Base-by-base conservation (phyloP, 2,797 vertebrate genomes). In the Diceros bicornis region DNA sequence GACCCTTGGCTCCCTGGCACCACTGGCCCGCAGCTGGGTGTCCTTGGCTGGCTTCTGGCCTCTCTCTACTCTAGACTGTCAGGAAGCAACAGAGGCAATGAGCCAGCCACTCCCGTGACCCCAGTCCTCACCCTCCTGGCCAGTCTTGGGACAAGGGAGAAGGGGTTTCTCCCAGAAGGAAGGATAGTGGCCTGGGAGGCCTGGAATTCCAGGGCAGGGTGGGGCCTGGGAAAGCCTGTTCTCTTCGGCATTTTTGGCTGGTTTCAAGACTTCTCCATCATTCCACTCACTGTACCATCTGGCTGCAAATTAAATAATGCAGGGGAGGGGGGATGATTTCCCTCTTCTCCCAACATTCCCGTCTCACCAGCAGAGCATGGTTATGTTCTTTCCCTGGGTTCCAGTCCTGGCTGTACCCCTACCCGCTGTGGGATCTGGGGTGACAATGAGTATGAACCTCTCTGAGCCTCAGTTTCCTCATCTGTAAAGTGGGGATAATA, bases 241-340 rank as follows among this genome's bases (percentile, higher is more conserved):
- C 23, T 55, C 37, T 37, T 10, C 25, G 16, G 27, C 52, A 18
- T 9, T 92, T 44, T 13, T 29, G 55, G 37, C 57, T 41, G 44
- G 16, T 47, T 69, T 92, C 52, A 34, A 32, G 44, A 25, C 32
- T 1, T 79, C 64, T 89, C 11, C 1, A 4, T 41, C 32, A 68
- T 41, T 0, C 6, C n/a, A 25, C 59, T 82, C 37, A 16, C n/a
- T 32, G 14, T 34, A 37, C 61, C 23, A 27, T 91, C 62, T 44
- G 61, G 61, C 77, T 89, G 17, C 50, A 18, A 64, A 82, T 59
- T 66, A 81, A 82, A 52, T 23, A 25, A 50, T 21, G 23, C 1
- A 0, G 55, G 2, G 44, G 21, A 23, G 21, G 69, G 7, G 3
- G 3, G 4, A 23, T 27, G 23, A 2, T 18, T 7, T 9, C 1